Base-by-base conservation (phyloP, 1,140 invertebrate species). In the Bathynomus jamesi region DNA sequence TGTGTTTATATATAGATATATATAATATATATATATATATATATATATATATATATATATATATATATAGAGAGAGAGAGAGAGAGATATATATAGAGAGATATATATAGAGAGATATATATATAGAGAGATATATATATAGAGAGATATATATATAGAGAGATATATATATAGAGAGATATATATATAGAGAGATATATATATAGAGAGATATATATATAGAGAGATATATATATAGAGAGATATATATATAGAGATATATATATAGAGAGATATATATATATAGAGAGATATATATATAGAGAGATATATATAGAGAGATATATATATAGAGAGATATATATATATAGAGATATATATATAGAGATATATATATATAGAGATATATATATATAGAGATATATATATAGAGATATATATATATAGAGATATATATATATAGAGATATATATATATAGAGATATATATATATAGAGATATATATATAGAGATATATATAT, bases 71-170 rank as follows among this genome's bases (percentile, higher is more conserved):
- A 67, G 29, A 31, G 29, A 66, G 29, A 66, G 29, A 66, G 28
- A 66, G 29, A 66, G 29, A 66, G 29, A 66, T 66, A 30, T 66
- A 66, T 66, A 31, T 66, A 66, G 28, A 66, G 28, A 66, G 28
- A 66, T 66, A 21, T 66, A 66, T 63, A 28, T 63, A 28, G 10
- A 21, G 10, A 28, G 10, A 63, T 88, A 67, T 27, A 78, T 73
- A 67, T 29, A 68, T 30, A 63, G 3, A 63, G n/a, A 63, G n/a
- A 63, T 63, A 63, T 63, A 63, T 63, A 63, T 63, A 63, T 63
- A 63, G 3, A 63, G n/a, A 63, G n/a, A 63, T 63, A 63, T 63
- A 63, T 63, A 63, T 63, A 63, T 63, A 63, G n/a, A 63, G n/a
- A 63, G n/a, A 63, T 63, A 63, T 63, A 63, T 63, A 63, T 63